A percentile compares a stretch with the other conserved stretches of the same genome.
Conservation (phyloP, 2,888 invertebrate species). For the Epiblema foenella region DNA sequence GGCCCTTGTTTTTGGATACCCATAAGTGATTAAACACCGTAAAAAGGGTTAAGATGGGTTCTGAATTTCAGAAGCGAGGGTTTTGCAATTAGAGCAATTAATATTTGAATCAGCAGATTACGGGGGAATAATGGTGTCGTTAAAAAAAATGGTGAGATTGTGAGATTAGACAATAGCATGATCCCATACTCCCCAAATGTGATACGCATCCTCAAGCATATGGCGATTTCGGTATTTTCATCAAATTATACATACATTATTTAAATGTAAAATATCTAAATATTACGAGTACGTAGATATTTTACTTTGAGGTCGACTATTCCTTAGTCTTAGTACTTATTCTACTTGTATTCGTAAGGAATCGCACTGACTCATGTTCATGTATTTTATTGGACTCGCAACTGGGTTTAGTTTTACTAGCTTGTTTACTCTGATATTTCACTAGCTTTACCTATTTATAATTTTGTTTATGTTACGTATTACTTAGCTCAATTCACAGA, state of each 20-base stretch:
- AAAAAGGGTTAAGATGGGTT: constrained; percentile 22
- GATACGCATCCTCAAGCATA: no score
- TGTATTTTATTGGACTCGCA: not conserved
- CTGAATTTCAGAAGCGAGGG: constrained; percentile 22
- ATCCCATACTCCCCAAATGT: no score
- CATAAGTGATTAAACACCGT: constrained; percentile 21
- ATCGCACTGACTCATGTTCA: not conserved
- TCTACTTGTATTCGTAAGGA: not conserved
- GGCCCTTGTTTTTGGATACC: constrained; percentile 2
- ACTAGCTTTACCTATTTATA: not conserved
- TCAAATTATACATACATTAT: not conserved
- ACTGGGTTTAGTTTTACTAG: constrained; percentile 10
- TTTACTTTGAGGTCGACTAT: no score
- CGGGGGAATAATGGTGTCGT: not conserved
- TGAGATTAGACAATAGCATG: not conserved
- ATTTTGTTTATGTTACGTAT: not conserved
- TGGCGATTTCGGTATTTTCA: no score
- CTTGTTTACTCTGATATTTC: not conserved
- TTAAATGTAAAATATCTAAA: no score
- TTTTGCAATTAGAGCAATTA: constrained; percentile 31
- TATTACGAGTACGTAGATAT: no score
- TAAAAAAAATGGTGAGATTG: not conserved
- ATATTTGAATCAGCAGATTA: constrained; percentile 37
- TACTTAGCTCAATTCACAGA: not conserved
- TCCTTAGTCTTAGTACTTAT: no score